phyloP scores from a whole-genome alignment of 2,888 invertebrate genomes.

The Elysia crispata region DNA sequence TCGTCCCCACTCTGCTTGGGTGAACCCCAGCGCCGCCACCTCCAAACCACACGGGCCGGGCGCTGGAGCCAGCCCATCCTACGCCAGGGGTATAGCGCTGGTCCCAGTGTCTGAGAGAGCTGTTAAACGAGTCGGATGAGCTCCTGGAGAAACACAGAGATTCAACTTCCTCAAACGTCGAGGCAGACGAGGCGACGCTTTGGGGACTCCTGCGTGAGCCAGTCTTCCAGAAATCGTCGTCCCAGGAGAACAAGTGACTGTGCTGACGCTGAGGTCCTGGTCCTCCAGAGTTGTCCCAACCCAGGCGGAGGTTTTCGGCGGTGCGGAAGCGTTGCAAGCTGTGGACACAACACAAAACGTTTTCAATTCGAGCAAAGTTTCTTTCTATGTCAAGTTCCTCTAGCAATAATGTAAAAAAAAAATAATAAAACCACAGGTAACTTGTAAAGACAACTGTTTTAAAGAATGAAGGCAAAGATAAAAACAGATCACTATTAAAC shows the following conservation, averaged over 20 bases:
- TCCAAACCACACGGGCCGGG: not conserved
- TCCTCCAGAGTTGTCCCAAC: not conserved
- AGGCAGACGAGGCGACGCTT: conserved; percentile 46
- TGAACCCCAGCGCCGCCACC: not conserved
- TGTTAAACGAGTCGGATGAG: conserved; percentile 46
- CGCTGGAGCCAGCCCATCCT: no score
- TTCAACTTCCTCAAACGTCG: conserved; percentile 61
- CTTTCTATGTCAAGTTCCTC: not conserved
- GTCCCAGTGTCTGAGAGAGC: conserved; percentile 27
- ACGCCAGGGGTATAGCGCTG: not conserved
- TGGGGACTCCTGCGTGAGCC: not conserved
- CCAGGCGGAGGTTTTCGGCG: conserved; percentile 10
- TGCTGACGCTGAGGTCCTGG: not conserved
- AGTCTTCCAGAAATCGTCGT: conserved; percentile 43
- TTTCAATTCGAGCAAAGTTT: not conserved
- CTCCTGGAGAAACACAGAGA: conserved; percentile 55
- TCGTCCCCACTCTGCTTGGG: no score
- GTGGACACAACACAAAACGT: not conserved
- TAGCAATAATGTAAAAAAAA: not conserved
- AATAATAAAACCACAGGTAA: not conserved
- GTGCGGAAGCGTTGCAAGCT: conserved; percentile 40
- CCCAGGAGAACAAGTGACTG: conserved; percentile 40
- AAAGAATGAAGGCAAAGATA: no score
- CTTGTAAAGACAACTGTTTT: not conserved
- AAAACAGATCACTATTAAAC: no score